Percentiles rank a stretch among this genome's conserved stretches.
phyloP scores from a whole-genome alignment of 2,113 vertebrate genomes.

The Cyanoramphus novaezelandiae region DNA sequence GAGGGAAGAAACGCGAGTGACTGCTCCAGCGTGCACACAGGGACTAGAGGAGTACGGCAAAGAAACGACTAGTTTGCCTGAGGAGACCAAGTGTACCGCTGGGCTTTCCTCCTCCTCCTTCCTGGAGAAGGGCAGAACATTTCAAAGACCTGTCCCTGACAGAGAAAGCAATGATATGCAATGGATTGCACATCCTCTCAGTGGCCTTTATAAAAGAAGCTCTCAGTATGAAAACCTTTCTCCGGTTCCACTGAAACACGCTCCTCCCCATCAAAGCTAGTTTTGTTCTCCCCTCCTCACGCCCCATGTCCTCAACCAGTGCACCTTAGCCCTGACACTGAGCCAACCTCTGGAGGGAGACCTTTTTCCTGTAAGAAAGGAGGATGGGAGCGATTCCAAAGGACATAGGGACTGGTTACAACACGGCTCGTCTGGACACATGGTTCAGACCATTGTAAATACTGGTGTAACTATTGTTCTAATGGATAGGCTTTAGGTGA shows the following conservation, averaged over 20 bases:
- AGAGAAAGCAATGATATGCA: not conserved
- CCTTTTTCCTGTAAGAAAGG: constrained; percentile 3
- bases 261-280: not conserved
- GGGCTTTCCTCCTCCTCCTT: not conserved
- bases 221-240: not conserved
- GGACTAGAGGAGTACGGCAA: not conserved
- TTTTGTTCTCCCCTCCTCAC: not conserved
- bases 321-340: constrained; percentile 77
- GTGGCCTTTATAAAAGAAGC: not conserved
- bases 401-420: constrained; percentile 12
- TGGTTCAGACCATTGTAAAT: not conserved
- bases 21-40: constrained; percentile 27
- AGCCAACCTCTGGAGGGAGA: constrained; percentile 68
- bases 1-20: not conserved
- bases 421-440: constrained; percentile 3
- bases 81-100: not conserved
- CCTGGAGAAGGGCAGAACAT: constrained; percentile 16
- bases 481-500: constrained; percentile 59
- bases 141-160: not conserved
- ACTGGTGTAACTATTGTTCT: constrained; percentile 44
- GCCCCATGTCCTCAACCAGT: constrained; percentile 12
- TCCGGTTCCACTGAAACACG: not conserved
- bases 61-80: not conserved
- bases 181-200: constrained; percentile 2
- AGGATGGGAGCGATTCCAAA: constrained; percentile 47